A percentile compares a stretch with the other conserved stretches of the same genome.
These are phyloP conservation scores for Agrenia bidenticulata DNA, from an alignment of 2,888 invertebrate species.

Conservation along the genomic window DNA sequence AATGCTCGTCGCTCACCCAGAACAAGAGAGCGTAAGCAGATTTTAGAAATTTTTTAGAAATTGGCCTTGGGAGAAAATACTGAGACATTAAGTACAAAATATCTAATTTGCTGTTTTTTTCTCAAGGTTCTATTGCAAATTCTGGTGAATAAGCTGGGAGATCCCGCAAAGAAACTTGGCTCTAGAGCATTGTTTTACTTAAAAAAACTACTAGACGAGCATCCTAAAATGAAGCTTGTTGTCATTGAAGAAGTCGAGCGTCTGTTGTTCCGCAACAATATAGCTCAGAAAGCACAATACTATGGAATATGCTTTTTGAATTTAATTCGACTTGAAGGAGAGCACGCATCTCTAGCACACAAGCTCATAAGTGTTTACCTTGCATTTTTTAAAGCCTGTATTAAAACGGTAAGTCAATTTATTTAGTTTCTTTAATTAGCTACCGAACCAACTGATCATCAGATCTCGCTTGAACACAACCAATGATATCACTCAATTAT, in stretches of 20 bases:
- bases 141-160: constrained; percentile 93
- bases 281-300: constrained; percentile 82
- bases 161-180: constrained; percentile 83
- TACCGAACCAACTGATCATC: no score
- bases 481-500: not conserved
- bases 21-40: constrained; percentile 73
- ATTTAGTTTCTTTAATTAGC: no score
- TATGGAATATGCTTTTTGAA: constrained; percentile 90
- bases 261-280: constrained; percentile 80
- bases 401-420: constrained; percentile 67
- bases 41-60: constrained; percentile 14
- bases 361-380: constrained; percentile 89
- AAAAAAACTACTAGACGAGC: constrained; percentile 75
- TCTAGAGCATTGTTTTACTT: constrained; percentile 85
- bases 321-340: constrained; percentile 74
- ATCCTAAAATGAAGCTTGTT: constrained; percentile 88
- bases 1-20: constrained; percentile 74
- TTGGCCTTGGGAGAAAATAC: no score
- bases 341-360: constrained; percentile 74
- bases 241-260: constrained; percentile 86
- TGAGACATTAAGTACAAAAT: not conserved
- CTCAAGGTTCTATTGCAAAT: constrained; percentile 68
- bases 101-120: constrained; percentile 11
- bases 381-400: constrained; percentile 88
- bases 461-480: no score